Evolutionary conservation across 2,113 vertebrate species (phyloP), one percentile per base, ranked within the genome.

Genomic region (Rhynchomys soricoides): DNA sequence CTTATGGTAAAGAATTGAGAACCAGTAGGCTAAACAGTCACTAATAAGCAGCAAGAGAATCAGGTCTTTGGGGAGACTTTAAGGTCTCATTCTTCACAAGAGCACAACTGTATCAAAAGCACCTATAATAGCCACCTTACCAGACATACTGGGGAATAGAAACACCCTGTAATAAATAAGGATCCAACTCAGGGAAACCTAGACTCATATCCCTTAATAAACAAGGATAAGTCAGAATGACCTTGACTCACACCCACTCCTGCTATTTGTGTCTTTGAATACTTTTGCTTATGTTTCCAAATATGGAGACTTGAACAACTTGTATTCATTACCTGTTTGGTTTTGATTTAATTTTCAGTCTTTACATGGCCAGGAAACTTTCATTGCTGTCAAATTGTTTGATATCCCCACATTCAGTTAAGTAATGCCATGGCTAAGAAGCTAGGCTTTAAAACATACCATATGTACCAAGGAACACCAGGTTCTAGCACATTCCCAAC

Each of bases 121-220:
- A 70, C 5, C 48, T 34, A 1, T 19, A 22, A 3, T 4, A 55
- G 12, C 52, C n/a, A 8, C 9, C 5, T 79, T 0, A 0, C 2
- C 26, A 55, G 31, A 7, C 1, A 0, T 0, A 0, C 26, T 5
- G 21, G 29, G 0, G 12, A 9, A 26, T 7, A 37, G 26, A 37
- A 5, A 55, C 3, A 21, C 21, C 2, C 2, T 0, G 50, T 2
- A 11, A 21, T 1, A 19, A 62, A 37, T 0, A n/a, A 64, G 5
- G 12, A n/a, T 19, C 37, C 1, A 3, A 24, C 31, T 52, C 40
- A 45, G 16, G 16, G 21, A 34, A 19, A 40, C 12, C 50, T n/a
- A 4, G 6, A 8, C 52, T 37, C 7, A 0, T 78, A 43, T 62
- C 1, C 21, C 12, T 59, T 3, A 11, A 5, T 0, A 11, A 79